These are phyloP conservation scores for Xestia c-nigrum DNA, from an alignment of 2,888 invertebrate species.

Conservation along the genomic window DNA sequence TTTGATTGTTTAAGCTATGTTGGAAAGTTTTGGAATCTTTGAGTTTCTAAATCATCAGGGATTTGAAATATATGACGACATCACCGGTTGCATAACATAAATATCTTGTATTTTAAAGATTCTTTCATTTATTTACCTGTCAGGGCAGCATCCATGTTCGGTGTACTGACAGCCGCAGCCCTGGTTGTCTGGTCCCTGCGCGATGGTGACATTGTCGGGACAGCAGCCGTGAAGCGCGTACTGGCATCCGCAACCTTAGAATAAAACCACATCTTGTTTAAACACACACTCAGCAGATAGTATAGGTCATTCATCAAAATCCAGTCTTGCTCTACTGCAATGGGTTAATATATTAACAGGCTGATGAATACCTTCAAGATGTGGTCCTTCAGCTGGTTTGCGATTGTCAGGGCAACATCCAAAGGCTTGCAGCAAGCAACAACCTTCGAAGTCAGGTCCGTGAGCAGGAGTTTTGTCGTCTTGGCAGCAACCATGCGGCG, in stretches of 20 bases:
- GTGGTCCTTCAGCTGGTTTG: conserved; percentile 94
- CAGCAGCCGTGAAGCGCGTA: conserved; percentile 95
- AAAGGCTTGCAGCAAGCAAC: conserved; percentile 93
- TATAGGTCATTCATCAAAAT: background rate
- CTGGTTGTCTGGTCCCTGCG: conserved; percentile 94
- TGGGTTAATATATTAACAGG: background rate
- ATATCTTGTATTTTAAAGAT: background rate
- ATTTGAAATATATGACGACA: background rate
- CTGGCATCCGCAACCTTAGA: conserved; percentile 94
- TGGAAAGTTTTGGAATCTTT: background rate
- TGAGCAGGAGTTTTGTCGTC: conserved; percentile 96
- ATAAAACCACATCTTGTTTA: background rate
- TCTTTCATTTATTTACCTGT: conserved; percentile 86
- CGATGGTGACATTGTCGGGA: conserved; percentile 94
- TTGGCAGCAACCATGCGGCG: conserved; percentile 96
- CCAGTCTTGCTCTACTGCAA: background rate
- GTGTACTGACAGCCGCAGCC: conserved; percentile 96
- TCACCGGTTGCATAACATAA: background rate
- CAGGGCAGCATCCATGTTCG: conserved; percentile 95
- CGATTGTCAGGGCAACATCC: conserved; percentile 98
- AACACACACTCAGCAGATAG: background rate
- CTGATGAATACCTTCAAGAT: conserved; percentile 90
- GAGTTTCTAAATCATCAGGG: background rate
- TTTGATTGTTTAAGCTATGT: background rate
- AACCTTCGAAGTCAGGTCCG: conserved; percentile 95